Evolutionary conservation across 2,113 vertebrate genomes (phyloP).

Genomic region (Heloderma charlesbogerti): DNA sequence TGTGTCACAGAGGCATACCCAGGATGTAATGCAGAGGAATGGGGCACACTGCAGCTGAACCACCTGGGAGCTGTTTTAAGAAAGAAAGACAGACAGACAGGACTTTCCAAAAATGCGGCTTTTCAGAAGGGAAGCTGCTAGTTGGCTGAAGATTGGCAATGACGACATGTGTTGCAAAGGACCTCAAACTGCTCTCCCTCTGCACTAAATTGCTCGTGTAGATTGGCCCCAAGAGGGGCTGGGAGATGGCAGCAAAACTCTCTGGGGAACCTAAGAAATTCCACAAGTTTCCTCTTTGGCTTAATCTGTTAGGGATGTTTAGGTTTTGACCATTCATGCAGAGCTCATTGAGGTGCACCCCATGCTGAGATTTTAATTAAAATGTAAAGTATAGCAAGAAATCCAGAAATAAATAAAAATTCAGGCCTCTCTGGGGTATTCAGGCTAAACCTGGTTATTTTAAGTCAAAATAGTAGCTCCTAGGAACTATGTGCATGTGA

Average conservation of each 20-base stretch:
- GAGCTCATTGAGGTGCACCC: not conserved
- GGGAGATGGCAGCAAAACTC: not conserved
- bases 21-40: too few relatives aligned
- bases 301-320: not conserved
- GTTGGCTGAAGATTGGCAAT: too few relatives aligned
- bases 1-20: too few relatives aligned
- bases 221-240: not conserved
- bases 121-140: too few relatives aligned
- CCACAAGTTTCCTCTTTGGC: not conserved
- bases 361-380: slow-evolving; percentile 27
- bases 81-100: too few relatives aligned
- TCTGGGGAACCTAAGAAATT: not conserved
- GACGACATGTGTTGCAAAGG: too few relatives aligned
- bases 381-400: slow-evolving; percentile 3
- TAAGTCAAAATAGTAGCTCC: not conserved
- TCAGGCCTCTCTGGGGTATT: not conserved
- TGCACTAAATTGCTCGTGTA: too few relatives aligned
- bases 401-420: slow-evolving; percentile 1
- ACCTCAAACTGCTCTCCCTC: too few relatives aligned
- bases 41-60: too few relatives aligned
- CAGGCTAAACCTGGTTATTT: not conserved
- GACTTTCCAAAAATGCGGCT: too few relatives aligned
- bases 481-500: not conserved
- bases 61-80: too few relatives aligned
- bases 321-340: slow-evolving; percentile 8